Evolutionary conservation across 2,797 vertebrate genomes (phyloP).

Genomic region (Morus bassanus): DNA sequence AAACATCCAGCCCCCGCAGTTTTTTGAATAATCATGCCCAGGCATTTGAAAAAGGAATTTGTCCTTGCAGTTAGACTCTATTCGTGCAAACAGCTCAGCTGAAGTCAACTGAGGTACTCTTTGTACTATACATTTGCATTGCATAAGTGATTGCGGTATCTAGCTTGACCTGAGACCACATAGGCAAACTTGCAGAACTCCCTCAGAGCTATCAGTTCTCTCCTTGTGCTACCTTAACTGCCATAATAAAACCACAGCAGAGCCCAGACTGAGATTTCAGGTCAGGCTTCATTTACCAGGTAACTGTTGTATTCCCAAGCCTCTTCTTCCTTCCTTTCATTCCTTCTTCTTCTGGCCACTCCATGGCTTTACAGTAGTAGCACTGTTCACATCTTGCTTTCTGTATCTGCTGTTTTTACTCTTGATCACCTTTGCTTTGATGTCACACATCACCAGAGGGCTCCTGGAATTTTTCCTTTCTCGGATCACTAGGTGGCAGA

Average conservation of each 20-base stretch:
- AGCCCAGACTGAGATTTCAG: neutral
- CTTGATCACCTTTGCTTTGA: neutral
- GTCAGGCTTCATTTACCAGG: neutral
- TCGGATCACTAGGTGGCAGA: conserved; percentile 70
- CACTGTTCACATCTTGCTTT: neutral
- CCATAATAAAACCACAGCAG: fast-evolving
- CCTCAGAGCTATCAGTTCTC: neutral
- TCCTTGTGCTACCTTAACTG: neutral
- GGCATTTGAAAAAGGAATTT: neutral
- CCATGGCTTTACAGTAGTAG: neutral
- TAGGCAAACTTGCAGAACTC: neutral
- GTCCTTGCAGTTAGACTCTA: neutral
- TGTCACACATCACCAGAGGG: neutral
- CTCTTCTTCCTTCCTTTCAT: neutral
- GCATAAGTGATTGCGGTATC: neutral
- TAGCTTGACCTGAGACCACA: neutral
- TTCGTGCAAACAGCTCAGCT: neutral
- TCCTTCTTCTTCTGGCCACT: neutral
- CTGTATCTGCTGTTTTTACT: neutral
- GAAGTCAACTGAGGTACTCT: neutral
- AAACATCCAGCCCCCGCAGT: neutral
- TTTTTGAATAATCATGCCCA: neutral
- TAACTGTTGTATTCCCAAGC: neutral
- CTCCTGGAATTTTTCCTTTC: neutral
- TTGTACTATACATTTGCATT: neutral